These are phyloP conservation scores for Leptura quadrifasciata DNA, from an alignment of 2,888 invertebrate genomes.

Conservation along the genomic window DNA sequence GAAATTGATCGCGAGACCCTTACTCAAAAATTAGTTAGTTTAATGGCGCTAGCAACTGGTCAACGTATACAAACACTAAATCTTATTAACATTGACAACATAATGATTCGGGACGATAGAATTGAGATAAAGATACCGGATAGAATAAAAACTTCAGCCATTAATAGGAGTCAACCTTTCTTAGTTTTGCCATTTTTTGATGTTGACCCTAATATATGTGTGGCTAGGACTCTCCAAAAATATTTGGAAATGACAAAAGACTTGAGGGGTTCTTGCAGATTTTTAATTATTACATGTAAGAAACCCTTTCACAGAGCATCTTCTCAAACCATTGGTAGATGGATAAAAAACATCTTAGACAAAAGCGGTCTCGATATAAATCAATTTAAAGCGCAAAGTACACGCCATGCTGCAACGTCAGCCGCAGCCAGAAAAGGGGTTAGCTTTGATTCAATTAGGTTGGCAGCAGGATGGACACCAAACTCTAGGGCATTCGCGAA, in stretches of 20 bases:
- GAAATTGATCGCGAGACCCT: slow-evolving; percentile 26
- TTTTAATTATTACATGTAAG: slow-evolving; percentile 34
- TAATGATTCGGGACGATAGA: background rate
- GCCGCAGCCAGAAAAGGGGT: slow-evolving; percentile 40
- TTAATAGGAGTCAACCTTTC: slow-evolving; percentile 12
- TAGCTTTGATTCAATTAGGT: too few species aligned
- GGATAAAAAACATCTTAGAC: slow-evolving; percentile 34
- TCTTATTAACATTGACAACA: slow-evolving; percentile 33
- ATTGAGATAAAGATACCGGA: slow-evolving; percentile 26
- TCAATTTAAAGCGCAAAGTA: slow-evolving; percentile 17
- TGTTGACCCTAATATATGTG: background rate
- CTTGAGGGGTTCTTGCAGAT: background rate
- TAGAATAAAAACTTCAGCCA: slow-evolving; percentile 35
- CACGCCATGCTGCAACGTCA: slow-evolving; percentile 39
- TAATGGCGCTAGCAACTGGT: slow-evolving; percentile 42
- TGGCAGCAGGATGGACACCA: too few species aligned
- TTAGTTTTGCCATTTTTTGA: slow-evolving; percentile 12
- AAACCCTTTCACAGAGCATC: slow-evolving; percentile 30
- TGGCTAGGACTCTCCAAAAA: background rate
- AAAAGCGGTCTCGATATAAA: slow-evolving; percentile 23
- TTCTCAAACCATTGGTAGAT: slow-evolving; percentile 35
- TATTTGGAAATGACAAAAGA: slow-evolving; percentile 24
- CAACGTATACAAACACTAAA: slow-evolving; percentile 41
- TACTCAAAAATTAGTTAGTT: slow-evolving; percentile 32
- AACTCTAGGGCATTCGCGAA: too few species aligned